Evolutionary conservation across 2,113 vertebrate species (phyloP), one percentile per base, ranked within the genome.

Genomic region (Pelobates fuscus): DNA sequence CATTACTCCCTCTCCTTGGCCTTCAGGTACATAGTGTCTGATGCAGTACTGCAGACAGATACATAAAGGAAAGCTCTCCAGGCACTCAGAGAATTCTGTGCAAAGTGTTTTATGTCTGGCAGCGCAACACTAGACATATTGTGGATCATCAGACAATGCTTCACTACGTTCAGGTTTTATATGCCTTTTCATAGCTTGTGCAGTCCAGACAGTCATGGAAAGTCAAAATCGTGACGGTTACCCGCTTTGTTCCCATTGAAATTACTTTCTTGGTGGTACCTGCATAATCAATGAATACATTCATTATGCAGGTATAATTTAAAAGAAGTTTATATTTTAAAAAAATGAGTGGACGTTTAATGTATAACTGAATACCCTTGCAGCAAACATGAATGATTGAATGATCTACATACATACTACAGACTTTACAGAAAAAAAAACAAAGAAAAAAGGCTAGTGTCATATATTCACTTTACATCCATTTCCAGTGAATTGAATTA

Each of bases 81-180:
- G 24, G 41, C 63, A 59, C 3, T 59, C 32, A 59, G 14, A 20
- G n/a, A 23, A 23, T 30, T 4, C n/a, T 55, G 18, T 20, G 10
- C 18, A 23, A 57, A 15, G 11, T 27, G 23, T 63, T 41, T 58
- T 74, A 59, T 75, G 71, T 74, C 71, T 75, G 54, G 63, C 55
- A 59, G 23, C 7, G 49, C 49, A 67, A 59, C 26, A 59, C 27
- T 59, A 41, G 46, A 41, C 57, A 66, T 65, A 66, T 57, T 24
- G 10, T 17, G 37, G 25, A 8, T 57, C 37, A 30, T 2, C 49
- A 41, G 62, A 66, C 71, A 66, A 62, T 37, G 2, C 49, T 43
- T 14, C 61, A 41, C 63, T 64, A 37, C 60, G 27, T 18, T 62
- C 32, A 37, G 27, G 30, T 11, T 64, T 54, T 41, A 27, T 30